These are phyloP conservation scores for Girardinichthys multiradiatus DNA, from an alignment of 2,113 vertebrate species.

Conservation along the genomic window DNA sequence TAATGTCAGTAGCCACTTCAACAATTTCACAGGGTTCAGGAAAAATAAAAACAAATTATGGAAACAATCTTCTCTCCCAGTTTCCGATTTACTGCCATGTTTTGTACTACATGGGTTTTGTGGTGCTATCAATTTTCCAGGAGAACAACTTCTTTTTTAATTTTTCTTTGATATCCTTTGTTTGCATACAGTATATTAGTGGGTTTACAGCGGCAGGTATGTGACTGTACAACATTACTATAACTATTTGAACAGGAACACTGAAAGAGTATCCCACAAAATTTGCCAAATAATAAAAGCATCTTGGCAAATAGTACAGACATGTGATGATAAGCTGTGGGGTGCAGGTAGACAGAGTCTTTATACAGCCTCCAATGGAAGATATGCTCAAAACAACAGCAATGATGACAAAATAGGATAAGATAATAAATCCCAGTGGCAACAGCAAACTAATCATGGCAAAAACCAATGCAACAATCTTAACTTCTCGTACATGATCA, in stretches of 20 bases:
- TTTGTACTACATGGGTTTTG: not conserved
- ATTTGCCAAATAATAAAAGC: conserved; percentile 66
- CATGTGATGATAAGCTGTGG: conserved; percentile 68
- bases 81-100: too few species aligned
- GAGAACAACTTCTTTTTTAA: conserved; percentile 23
- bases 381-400: conserved; percentile 50
- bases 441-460: conserved; percentile 63
- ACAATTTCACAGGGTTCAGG: too few species aligned
- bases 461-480: not conserved
- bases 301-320: conserved; percentile 68
- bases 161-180: conserved; percentile 67
- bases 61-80: too few species aligned
- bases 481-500: conserved; percentile 5
- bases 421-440: conserved; percentile 63
- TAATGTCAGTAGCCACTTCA: too few species aligned
- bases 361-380: conserved; percentile 30
- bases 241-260: conserved; percentile 31
- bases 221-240: conserved; percentile 71
- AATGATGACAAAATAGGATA: conserved; percentile 68
- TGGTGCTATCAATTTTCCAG: not conserved
- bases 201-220: conserved; percentile 70
- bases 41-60: too few species aligned
- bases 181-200: conserved; percentile 71
- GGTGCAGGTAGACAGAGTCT: conserved; percentile 66
- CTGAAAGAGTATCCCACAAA: conserved; percentile 44